A percentile compares a stretch with the other conserved stretches of the same genome.
These are phyloP conservation scores for Nycticryphes semicollaris DNA, from an alignment of 2,113 vertebrate genomes.

Conservation along the genomic window DNA sequence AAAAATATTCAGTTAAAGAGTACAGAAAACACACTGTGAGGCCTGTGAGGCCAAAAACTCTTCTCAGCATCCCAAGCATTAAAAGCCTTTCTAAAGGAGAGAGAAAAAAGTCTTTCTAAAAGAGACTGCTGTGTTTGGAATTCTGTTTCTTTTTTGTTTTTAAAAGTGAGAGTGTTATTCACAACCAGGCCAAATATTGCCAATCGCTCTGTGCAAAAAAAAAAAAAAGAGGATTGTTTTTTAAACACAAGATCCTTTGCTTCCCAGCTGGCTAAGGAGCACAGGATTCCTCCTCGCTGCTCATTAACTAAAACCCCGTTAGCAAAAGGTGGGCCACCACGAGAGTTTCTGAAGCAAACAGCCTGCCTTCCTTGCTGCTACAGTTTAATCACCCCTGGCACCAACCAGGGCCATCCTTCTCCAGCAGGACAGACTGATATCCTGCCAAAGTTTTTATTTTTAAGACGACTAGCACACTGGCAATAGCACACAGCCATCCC, in stretches of 20 bases:
- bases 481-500: background rate
- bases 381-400: background rate
- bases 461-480: background rate
- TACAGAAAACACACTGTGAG: background rate
- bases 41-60: background rate
- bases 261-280: background rate
- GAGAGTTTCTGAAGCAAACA: background rate
- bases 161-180: background rate
- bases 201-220: background rate
- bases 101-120: background rate
- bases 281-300: background rate
- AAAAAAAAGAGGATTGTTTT: background rate
- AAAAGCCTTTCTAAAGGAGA: background rate
- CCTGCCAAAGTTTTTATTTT: constrained; percentile 14
- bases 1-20: background rate
- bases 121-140: background rate
- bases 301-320: background rate
- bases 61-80: background rate
- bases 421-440: background rate
- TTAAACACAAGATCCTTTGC: background rate
- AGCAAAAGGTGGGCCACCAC: background rate
- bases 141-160: background rate
- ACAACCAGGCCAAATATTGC: background rate
- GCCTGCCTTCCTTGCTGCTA: background rate
- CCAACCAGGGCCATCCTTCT: background rate